Evolutionary conservation across 2,888 invertebrate genomes (phyloP), one percentile per base, ranked within the genome.

Genomic region (Caenorhabditis afra): DNA sequence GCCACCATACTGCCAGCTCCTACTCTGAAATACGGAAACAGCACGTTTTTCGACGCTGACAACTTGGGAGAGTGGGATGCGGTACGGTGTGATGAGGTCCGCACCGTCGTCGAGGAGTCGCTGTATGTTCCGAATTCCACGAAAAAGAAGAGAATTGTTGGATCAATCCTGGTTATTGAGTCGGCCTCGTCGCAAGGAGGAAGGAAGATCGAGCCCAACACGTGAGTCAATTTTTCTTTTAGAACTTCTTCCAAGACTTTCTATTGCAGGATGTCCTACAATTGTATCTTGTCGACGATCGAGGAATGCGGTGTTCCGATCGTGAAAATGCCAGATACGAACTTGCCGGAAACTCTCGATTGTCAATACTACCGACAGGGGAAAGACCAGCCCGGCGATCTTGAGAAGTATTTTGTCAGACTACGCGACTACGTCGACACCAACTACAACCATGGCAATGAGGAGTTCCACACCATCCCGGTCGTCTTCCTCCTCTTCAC

Each of bases 1-100:
- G 79, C 70, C 7, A 61, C 70, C 7, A 23, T 79, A 0, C 61
- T 79, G 3, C 79, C 79, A 11, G 16, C 44, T 2, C 80, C 76
- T 0, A 67, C 71, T 0, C 20, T 75, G 8, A 41, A 52, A n/a
- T 76, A 71, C 20, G 80, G 59, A 52, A 58, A 59, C 49, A 20
- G 44, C 11, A 52, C 8, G 7, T 39, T 68, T 49, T 5, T 12
- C 0, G 64, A 71, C 37, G 11, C 1, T 1, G 39, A 64, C 1
- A 47, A 41, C 12, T 8, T 23, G 5, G 71, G 64, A 47, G 47
- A 57, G 12, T 71, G 71, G 71, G 50, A 55, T 14, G 71, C 71
- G 3, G 12, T 68, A 11, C 47, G 39, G 8, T 1, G 62, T 22
- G 41, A 57, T 11, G 52, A 59, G 1, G 16, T 44, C 3, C n/a